Conservation (phyloP, 37 sponge, comb jelly and placozoan genomes). For the Oopsacas minuta region DNA sequence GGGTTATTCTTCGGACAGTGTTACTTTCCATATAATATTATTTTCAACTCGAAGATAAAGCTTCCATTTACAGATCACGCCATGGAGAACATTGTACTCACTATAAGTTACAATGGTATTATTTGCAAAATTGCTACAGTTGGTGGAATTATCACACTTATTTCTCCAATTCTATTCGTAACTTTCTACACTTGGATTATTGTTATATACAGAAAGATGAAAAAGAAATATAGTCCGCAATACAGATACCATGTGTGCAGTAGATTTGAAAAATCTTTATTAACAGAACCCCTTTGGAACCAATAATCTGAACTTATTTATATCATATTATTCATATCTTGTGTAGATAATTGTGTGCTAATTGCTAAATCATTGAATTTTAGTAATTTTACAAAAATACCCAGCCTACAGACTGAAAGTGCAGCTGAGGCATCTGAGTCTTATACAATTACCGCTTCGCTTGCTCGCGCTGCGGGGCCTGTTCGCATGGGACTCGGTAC, state of each 20-base stretch:
- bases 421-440: too few species aligned
- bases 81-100: neutral
- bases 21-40: neutral
- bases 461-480: too few species aligned
- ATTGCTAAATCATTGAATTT: too few species aligned
- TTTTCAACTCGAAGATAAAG: neutral
- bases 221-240: neutral
- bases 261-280: too few species aligned
- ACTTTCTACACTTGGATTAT: neutral
- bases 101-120: neutral
- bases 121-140: neutral
- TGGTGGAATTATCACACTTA: neutral
- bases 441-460: too few species aligned
- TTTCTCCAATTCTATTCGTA: neutral
- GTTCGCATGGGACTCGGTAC: too few species aligned
- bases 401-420: too few species aligned
- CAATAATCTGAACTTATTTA: too few species aligned
- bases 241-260: neutral
- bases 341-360: too few species aligned
- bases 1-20: neutral
- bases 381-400: too few species aligned
- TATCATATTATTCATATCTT: too few species aligned
- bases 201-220: neutral
- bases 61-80: neutral
- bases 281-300: too few species aligned